phyloP scores from a whole-genome alignment of 35 echinoderm and acorn worm species.

The Ptychodera flava region DNA sequence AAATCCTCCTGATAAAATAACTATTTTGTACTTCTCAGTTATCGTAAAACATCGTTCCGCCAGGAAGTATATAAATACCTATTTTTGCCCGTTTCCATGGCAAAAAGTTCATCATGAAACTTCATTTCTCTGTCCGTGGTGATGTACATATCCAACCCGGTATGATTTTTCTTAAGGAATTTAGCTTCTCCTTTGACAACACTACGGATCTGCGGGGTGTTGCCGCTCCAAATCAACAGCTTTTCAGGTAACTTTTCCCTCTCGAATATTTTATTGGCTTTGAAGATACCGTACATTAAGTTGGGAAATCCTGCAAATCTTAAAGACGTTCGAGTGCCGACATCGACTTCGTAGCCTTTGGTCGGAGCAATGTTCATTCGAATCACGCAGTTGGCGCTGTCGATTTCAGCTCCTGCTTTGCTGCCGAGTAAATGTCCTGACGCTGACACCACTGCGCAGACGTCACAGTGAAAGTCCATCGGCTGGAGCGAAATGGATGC shows the following conservation, averaged over 20 bases:
- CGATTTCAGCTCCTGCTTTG: not conserved
- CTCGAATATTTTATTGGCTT: not conserved
- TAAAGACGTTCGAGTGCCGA: not conserved
- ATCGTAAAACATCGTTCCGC: no score
- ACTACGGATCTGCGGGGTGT: not conserved
- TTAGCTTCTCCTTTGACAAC: not conserved
- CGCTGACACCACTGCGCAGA: conserved; percentile 5
- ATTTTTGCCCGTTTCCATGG: conserved; percentile 83
- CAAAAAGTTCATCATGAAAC: conserved; percentile 69
- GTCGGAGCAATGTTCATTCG: conserved; percentile 17
- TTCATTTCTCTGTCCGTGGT: conserved; percentile 83
- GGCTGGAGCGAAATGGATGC: conserved; percentile 23
- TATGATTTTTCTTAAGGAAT: conserved; percentile 63
- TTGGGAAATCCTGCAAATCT: conserved; percentile 33
- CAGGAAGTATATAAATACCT: no score
- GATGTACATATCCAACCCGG: conserved; percentile 65
- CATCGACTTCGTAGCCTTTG: conserved; percentile 6
- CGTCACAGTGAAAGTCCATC: conserved; percentile 48
- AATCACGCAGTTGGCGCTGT: conserved; percentile 13
- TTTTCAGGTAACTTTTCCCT: not conserved
- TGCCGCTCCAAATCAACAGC: not conserved
- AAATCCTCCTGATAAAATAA: no score
- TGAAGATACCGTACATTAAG: conserved; percentile 5
- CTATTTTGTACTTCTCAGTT: no score
- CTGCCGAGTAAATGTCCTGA: conserved; percentile 6